phyloP scores from a whole-genome alignment of 2,113 vertebrate species.

The Zapus hudsonius region DNA sequence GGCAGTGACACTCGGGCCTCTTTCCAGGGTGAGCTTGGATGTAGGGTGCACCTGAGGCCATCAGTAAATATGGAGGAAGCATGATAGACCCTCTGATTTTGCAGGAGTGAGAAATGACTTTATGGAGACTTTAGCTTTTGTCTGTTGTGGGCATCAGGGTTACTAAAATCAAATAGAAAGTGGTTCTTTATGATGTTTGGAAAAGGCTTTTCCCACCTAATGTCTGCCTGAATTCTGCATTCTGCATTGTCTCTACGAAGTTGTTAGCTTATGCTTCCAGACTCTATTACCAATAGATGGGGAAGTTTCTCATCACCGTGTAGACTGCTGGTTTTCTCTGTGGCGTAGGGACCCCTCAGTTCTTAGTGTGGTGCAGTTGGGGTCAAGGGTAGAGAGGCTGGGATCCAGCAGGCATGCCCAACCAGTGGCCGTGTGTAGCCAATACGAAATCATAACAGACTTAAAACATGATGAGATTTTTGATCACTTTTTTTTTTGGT shows the following conservation, averaged over 20 bases:
- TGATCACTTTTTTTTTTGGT: no score
- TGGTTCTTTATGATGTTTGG: not conserved
- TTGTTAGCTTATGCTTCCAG: not conserved
- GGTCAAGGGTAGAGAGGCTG: fast-evolving
- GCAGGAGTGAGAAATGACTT: not conserved
- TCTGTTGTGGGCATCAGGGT: not conserved
- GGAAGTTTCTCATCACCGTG: not conserved
- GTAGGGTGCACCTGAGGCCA: not conserved
- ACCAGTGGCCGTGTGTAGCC: no score
- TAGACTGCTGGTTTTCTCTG: not conserved
- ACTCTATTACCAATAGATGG: not conserved
- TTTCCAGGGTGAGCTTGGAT: not conserved
- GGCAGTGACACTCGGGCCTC: not conserved
- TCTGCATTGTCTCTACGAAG: not conserved
- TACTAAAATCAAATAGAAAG: not conserved
- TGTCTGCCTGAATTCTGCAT: not conserved
- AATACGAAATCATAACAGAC: no score
- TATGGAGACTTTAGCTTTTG: not conserved
- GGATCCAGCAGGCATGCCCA: not conserved
- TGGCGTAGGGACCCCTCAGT: not conserved
- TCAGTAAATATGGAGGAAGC: not conserved
- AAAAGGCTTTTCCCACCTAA: not conserved
- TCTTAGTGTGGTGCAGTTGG: not conserved
- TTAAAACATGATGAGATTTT: no score
- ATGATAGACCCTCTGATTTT: not conserved